A percentile compares a stretch with the other conserved stretches of the same genome.
Evolutionary conservation across 1,140 invertebrate species (phyloP).

Genomic region (Berghia stephanieae): DNA sequence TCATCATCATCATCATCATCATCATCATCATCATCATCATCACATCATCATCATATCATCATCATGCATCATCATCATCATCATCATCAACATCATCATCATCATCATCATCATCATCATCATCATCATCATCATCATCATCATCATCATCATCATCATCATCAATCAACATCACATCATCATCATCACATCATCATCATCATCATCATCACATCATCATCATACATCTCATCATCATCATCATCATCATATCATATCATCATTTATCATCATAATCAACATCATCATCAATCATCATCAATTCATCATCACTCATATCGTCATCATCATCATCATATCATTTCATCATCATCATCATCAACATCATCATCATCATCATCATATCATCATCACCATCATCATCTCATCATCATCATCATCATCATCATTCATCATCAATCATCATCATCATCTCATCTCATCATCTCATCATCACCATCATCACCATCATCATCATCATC

Average conservation of each 20-base stretch:
- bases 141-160: slow-evolving; percentile 10
- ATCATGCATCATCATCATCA: slow-evolving; percentile 25
- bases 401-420: slow-evolving; percentile 35
- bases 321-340: slow-evolving; percentile 32
- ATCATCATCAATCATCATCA: slow-evolving; percentile 19
- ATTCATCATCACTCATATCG: slow-evolving; percentile 23
- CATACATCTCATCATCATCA: no score
- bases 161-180: no score
- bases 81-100: slow-evolving; percentile 35
- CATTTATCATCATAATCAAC: slow-evolving; percentile 18
- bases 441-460: slow-evolving; percentile 33
- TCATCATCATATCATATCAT: no score
- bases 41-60: no score
- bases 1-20: slow-evolving; percentile 25
- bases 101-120: slow-evolving; percentile 35
- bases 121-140: slow-evolving; percentile 31
- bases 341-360: slow-evolving; percentile 35
- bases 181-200: no score
- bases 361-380: slow-evolving; percentile 26
- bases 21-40: slow-evolving; percentile 14
- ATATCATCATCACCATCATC: slow-evolving; percentile 7
- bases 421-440: slow-evolving; percentile 36
- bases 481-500: no score
- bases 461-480: slow-evolving; percentile 10
- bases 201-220: slow-evolving; percentile 31